Base-by-base conservation (phyloP, 1,140 invertebrate genomes). In the Samia ricini region DNA sequence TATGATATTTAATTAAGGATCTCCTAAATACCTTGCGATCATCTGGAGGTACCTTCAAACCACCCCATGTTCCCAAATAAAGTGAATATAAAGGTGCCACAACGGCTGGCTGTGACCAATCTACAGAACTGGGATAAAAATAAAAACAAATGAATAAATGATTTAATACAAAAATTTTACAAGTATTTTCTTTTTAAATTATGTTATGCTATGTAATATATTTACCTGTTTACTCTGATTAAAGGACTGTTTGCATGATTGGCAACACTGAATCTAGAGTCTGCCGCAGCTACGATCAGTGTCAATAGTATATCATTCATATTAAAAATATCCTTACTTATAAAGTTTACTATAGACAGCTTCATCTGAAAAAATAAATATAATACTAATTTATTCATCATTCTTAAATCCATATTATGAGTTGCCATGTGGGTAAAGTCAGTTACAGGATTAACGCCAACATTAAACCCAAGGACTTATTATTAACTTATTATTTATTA, bases 281-380 rank as follows among this genome's bases (percentile, higher is more conserved):
- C 97, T 0, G 97, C 94, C 7, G 96, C 95, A 12, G 95, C 97
- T 10, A 98, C 93, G 15, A 98, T 94, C 58, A 97, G 91, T 66
- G 96, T 95, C 61, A 95, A 89, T 19, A 97, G 91, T 49, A 96
- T 93, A 61, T 97, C 95, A 12, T 93, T 91, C 67, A 95, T 94
- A 15, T 92, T 91, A 67, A 97, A 95, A 15, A 97, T 91, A 58
- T 96, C 96, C 67, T 93, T 92, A 26, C 93, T 93, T 50, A 98
- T 88, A 74, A 98, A 97, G 74, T 96, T 96, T 2, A 98, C 92
- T 63, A 98, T 89, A 0, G 86, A 86, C 23, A 89, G 60, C 56
- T 89, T 89, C 79, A 88, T 89, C 86, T 89, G 76, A 36, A 87
- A 59, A 50, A 20, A 12, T 21, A 29, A 58, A 48, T 22, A 42